A percentile compares a stretch with the other conserved stretches of the same genome.
These are phyloP conservation scores for Tyto alba DNA, from an alignment of 2,113 vertebrate species.

Conservation along the genomic window DNA sequence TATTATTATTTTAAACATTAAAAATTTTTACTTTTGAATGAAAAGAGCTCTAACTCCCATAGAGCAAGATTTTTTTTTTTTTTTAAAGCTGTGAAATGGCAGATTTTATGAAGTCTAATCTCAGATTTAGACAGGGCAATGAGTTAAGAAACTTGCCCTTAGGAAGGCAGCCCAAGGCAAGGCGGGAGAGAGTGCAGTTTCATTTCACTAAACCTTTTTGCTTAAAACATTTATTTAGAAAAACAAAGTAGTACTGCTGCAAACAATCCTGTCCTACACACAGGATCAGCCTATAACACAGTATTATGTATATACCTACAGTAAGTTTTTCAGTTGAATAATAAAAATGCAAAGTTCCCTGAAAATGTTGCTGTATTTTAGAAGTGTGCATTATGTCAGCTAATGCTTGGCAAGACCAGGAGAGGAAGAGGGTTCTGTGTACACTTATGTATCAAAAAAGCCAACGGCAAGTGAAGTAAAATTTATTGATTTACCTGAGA, in stretches of 20 bases:
- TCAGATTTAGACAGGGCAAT: neutral
- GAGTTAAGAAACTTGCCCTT: neutral
- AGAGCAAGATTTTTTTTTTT: neutral
- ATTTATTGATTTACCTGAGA: constrained; percentile 74
- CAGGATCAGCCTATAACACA: neutral
- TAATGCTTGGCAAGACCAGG: neutral
- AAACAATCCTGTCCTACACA: neutral
- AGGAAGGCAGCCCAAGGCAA: neutral
- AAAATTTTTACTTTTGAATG: neutral
- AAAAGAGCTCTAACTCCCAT: neutral
- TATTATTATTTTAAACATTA: neutral
- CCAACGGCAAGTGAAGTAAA: neutral
- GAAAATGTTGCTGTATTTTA: neutral
- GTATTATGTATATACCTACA: too few relatives aligned
- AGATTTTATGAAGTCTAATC: neutral
- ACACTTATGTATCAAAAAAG: neutral
- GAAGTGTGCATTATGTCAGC: neutral
- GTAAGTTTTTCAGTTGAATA: neutral
- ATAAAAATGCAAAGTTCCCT: neutral
- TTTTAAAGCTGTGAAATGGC: neutral
- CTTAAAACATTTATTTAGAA: neutral
- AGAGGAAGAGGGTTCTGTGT: neutral
- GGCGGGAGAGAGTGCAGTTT: neutral
- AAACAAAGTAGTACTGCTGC: neutral
- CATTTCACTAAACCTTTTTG: neutral